Evolutionary conservation across 37 sponge, comb jelly and placozoan genomes (phyloP), one percentile per base, ranked within the genome.

Genomic region (Chondrosia reniformis): DNA sequence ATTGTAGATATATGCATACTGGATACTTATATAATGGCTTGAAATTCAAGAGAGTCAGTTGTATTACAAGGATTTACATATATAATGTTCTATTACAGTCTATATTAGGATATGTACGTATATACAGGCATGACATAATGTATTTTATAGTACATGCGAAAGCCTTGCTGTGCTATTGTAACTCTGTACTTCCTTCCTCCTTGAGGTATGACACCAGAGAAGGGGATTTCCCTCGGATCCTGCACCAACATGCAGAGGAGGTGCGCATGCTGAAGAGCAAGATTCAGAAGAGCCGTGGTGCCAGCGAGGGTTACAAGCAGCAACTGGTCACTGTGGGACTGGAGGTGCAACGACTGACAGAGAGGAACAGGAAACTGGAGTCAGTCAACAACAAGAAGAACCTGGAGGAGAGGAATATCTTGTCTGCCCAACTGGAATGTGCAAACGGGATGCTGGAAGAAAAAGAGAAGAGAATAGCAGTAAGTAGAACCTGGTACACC

Each of bases 211-310:
- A 76, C 32, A 36, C 59, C 0, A 59, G 64, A 64, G 89, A 88
- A 27, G 89, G 81, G 12, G 89, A 88, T 36, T 64, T 88, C 15
- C 89, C 89, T 21, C 81, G 81, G 78, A 81, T 88, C 1, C 72
- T 88, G n/a, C 17, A 5, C 8, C 56, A 78, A 32, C 89, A 88
- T 45, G 45, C 27, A 2, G 81, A 80, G 76, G 89, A 88, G 74
- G 85, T 78, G 0, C 59, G 79, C 2, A 43, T 44, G 43, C 46
- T 81, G 55, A 65, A 67, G 41, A 49, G 67, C 27, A 79, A 77
- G 54, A 27, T 89, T 45, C 77, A 43, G 62, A 76, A 58, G 46
- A 78, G 39, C 57, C 82, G 77, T 12, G 86, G 77, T n/a, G n/a
- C 2, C 21, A 32, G 41, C 0, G 56, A 74, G 45, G 22, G 54